Conservation (phyloP, 2,888 invertebrate species). For the Dolichopus griseipennis region DNA sequence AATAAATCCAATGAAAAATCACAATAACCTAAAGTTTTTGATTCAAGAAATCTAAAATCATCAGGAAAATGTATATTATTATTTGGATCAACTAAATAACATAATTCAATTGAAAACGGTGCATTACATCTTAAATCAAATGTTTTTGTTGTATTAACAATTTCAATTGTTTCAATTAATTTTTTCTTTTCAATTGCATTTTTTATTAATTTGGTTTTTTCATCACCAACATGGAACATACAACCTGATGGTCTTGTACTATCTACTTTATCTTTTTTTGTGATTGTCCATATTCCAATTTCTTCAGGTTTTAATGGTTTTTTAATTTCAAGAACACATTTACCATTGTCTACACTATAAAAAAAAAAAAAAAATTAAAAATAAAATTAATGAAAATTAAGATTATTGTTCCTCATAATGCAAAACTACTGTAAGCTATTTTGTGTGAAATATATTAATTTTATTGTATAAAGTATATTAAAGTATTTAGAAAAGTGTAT, state of each 20-base stretch:
- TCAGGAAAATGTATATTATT: slow-evolving; percentile 27
- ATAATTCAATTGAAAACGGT: slow-evolving; percentile 28
- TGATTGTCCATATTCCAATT: slow-evolving; percentile 20
- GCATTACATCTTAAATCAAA: slow-evolving; percentile 23
- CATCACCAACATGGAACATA: slow-evolving; percentile 10
- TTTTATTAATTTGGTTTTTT: slow-evolving; percentile 10
- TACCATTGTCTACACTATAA: slow-evolving; percentile 2
- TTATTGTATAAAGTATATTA: too few relatives aligned
- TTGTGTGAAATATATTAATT: too few relatives aligned
- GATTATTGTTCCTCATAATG: too few relatives aligned
- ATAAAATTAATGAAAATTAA: too few relatives aligned
- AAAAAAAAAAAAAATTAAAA: background rate
- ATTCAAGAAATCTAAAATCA: slow-evolving; percentile 23
- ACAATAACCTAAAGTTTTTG: slow-evolving; percentile 28
- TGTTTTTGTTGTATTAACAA: background rate
- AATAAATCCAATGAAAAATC: slow-evolving; percentile 25
- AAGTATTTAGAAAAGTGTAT: too few relatives aligned
- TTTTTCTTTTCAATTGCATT: slow-evolving; percentile 9
- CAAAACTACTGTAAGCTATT: too few relatives aligned
- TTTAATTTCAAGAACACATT: slow-evolving; percentile 27
- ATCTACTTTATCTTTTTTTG: slow-evolving; percentile 14
- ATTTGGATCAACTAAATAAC: slow-evolving; percentile 28
- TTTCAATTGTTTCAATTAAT: slow-evolving; percentile 7
- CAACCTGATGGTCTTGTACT: slow-evolving; percentile 16
- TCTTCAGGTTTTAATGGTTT: slow-evolving; percentile 24